Evolutionary conservation across 2,888 invertebrate genomes (phyloP).

Genomic region (Branchipolynoe longqiensis): DNA sequence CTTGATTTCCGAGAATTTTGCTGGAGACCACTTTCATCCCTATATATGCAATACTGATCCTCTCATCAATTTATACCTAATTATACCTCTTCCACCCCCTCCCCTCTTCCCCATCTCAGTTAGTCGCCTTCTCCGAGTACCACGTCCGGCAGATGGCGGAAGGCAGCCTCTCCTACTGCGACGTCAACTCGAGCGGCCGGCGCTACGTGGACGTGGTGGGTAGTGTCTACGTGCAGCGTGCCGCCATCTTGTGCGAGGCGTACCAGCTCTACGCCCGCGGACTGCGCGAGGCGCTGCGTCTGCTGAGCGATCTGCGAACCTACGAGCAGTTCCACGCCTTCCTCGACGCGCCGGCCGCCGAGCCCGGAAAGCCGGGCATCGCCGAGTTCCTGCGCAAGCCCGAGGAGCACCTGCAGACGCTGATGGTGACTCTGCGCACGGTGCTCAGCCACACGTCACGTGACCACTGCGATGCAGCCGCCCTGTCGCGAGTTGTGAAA

Average conservation of each 20-base stretch:
- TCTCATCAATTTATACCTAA: no score
- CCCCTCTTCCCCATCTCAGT: no score
- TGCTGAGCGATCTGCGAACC: slow-evolving; percentile 62
- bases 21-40: no score
- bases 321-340: slow-evolving; percentile 62
- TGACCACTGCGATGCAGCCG: slow-evolving; percentile 24
- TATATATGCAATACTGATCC: no score
- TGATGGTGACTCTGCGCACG: slow-evolving; percentile 29
- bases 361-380: slow-evolving; percentile 53
- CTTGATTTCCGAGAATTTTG: no score
- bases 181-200: background rate
- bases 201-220: slow-evolving; percentile 71
- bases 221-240: slow-evolving; percentile 74
- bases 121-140: slow-evolving; percentile 51
- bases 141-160: slow-evolving; percentile 74
- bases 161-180: slow-evolving; percentile 72
- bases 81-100: no score
- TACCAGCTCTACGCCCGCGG: slow-evolving; percentile 78
- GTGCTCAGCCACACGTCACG: slow-evolving; percentile 27
- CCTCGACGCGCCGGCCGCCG: slow-evolving; percentile 51
- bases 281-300: slow-evolving; percentile 70
- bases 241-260: slow-evolving; percentile 77
- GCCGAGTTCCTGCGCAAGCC: slow-evolving; percentile 64
- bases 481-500: slow-evolving; percentile 27
- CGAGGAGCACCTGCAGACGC: slow-evolving; percentile 10